Evolutionary conservation across 1,140 invertebrate genomes (phyloP), one percentile per base, ranked within the genome.

Genomic region (Achatina immaculata): DNA sequence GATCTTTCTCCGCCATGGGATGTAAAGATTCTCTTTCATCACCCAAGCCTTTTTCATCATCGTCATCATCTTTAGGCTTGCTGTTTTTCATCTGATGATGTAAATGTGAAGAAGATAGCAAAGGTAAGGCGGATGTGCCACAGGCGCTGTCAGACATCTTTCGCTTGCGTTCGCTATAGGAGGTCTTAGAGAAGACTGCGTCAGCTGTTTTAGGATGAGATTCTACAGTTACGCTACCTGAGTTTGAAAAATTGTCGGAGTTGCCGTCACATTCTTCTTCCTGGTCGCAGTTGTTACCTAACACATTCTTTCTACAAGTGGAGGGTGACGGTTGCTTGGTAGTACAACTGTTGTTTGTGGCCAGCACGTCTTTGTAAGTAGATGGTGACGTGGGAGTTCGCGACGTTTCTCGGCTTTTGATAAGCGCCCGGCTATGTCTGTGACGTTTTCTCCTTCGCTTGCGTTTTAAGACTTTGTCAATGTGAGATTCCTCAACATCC

Each of bases 401-500:
- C 31, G 58, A 6, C 16, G 28, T 34, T 6, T 16, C 31, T 4
- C 21, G n/a, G 31, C 11, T 62, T 31, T 62, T 62, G 28, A 28
- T 62, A 31, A 31, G 58, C 1, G n/a, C n/a, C 1, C 31, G n/a
- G 6, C 28, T 28, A 0, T 62, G 58, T 62, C 31, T 62, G n/a
- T 1, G 4, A 0, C 58, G 58, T 19, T 16, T 28, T 31, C 28
- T 62, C 2, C n/a, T 62, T 62, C 28, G n/a, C 31, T 28, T 62
- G 28, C 28, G n/a, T 62, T 31, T 62, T 31, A 9, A 31, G n/a
- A 62, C 31, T 7, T 31, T 31, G 9, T 62, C 58, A 6, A 9
- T 19, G 31, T 34, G n/a, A 4, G 77, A n/a, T 31, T 36, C 31
- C 9, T 55, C 62, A 24, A 38, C 45, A 36, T 83, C 82, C 40